Evolutionary conservation across 2,888 invertebrate genomes (phyloP), one percentile per base, ranked within the genome.

Genomic region (Ptychoptera albimana): DNA sequence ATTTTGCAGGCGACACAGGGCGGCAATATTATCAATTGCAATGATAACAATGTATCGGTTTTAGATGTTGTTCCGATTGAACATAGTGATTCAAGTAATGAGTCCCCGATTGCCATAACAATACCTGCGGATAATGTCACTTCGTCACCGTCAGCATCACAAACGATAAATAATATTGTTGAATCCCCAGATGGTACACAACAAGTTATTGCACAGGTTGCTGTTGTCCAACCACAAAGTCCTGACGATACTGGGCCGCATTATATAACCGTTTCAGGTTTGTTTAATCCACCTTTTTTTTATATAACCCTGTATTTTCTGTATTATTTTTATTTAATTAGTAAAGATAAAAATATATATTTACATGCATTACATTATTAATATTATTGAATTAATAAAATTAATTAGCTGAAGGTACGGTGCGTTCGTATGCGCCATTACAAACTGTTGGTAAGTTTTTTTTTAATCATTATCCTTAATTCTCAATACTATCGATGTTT

Each of bases 261-360:
- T 35, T 64, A 56, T 41, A 64, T 64, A 2, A 63, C 64, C 1
- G 64, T 64, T 13, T 64, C 64, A 37, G 64, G 64, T 64, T 50
- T 56, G 54, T 48, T n/a, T 14, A 41, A 37, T 32, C 4, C 16
- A 10, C 15, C 6, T 16, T 42, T 34, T 35, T 35, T 42, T 29
- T n/a, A 41, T 31, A n/a, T 39, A 31, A n/a, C n/a, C n/a, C n/a
- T n/a, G n/a, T n/a, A n/a, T n/a, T n/a, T n/a, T n/a, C n/a, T n/a
- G n/a, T n/a, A n/a, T n/a, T n/a, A 11, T 39, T 42, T 45, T 29
- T 15, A 16, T 41, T 31, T 38, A 29, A 37, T 45, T 37, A 40
- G 14, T 13, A 41, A 34, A 36, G 13, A n/a, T n/a, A n/a, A 12
- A 13, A 13, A 13, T 36, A 8, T 8, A 36, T 12, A 13, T 32